phyloP scores from a whole-genome alignment of 2,797 vertebrate genomes.

The Aphelocoma californica region DNA sequence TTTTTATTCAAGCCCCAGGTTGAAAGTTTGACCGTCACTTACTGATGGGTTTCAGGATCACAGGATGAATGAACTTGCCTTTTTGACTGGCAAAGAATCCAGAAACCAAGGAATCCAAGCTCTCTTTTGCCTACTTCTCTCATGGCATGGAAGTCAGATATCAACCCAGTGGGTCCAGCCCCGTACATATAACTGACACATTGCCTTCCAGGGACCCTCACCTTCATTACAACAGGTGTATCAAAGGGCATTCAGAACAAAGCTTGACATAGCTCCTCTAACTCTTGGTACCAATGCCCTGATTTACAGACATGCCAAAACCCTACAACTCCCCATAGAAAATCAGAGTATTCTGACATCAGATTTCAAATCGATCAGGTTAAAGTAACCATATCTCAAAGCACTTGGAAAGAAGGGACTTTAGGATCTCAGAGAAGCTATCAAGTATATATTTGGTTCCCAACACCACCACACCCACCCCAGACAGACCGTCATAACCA shows the following conservation, averaged over 20 bases:
- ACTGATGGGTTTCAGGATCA: not conserved
- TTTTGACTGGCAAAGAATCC: not conserved
- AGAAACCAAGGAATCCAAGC: not conserved
- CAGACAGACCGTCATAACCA: not conserved
- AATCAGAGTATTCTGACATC: not conserved
- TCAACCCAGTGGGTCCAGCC: not conserved
- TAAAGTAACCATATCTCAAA: not conserved
- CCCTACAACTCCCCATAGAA: not conserved
- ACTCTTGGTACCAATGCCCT: not conserved
- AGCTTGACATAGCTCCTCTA: not conserved
- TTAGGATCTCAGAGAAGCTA: not conserved
- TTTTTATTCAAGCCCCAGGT: not conserved
- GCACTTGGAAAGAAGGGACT: not conserved
- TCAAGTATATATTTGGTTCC: not conserved
- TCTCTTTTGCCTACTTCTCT: not conserved
- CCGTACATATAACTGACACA: accelerated
- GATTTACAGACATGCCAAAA: not conserved
- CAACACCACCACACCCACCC: not conserved
- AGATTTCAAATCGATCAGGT: not conserved
- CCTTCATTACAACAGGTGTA: not conserved
- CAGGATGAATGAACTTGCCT: not conserved
- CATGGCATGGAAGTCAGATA: not conserved
- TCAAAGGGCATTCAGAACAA: not conserved
- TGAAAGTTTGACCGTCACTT: not conserved
- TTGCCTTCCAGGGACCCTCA: not conserved